Conservation (phyloP, 2,797 vertebrate species). For the Rallus crepitans region DNA sequence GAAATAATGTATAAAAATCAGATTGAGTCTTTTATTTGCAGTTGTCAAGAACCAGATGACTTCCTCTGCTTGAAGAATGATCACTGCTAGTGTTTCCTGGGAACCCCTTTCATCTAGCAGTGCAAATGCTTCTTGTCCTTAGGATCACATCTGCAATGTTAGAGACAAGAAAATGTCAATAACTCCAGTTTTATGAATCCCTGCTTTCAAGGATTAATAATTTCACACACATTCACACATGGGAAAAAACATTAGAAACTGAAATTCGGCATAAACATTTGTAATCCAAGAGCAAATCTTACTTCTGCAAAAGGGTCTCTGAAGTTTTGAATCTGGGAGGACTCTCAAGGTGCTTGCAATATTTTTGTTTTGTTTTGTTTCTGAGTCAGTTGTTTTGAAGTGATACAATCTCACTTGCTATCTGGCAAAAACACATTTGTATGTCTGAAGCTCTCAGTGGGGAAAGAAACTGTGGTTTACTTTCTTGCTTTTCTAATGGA, state of each 20-base stretch:
- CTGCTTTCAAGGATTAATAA: slow-evolving; percentile 44
- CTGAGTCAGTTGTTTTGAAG: slow-evolving; percentile 27
- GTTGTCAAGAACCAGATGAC: slow-evolving; percentile 17
- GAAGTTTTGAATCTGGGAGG: background rate
- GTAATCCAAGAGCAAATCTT: slow-evolving; percentile 20
- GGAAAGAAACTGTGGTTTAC: background rate
- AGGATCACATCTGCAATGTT: slow-evolving; percentile 28
- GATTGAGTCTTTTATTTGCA: slow-evolving; percentile 26
- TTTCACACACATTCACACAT: background rate
- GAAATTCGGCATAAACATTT: slow-evolving; percentile 18
- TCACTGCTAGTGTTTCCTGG: slow-evolving; percentile 9
- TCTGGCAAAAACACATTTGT: slow-evolving; percentile 26
- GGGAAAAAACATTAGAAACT: slow-evolving; percentile 1
- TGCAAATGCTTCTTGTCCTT: slow-evolving; percentile 24
- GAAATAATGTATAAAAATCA: slow-evolving; percentile 12
- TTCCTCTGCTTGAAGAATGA: slow-evolving; percentile 20
- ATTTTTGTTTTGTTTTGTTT: background rate
- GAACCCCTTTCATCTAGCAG: slow-evolving; percentile 25
- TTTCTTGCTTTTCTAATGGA: slow-evolving; percentile 36
- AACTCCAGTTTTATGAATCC: background rate
- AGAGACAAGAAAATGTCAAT: slow-evolving; percentile 34
- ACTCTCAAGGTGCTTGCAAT: slow-evolving; percentile 6
- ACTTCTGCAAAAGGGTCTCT: background rate
- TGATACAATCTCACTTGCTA: slow-evolving; percentile 1
- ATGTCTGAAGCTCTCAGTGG: background rate